Evolutionary conservation across 2,113 vertebrate genomes (phyloP).

Genomic region (Varanus salvator): DNA sequence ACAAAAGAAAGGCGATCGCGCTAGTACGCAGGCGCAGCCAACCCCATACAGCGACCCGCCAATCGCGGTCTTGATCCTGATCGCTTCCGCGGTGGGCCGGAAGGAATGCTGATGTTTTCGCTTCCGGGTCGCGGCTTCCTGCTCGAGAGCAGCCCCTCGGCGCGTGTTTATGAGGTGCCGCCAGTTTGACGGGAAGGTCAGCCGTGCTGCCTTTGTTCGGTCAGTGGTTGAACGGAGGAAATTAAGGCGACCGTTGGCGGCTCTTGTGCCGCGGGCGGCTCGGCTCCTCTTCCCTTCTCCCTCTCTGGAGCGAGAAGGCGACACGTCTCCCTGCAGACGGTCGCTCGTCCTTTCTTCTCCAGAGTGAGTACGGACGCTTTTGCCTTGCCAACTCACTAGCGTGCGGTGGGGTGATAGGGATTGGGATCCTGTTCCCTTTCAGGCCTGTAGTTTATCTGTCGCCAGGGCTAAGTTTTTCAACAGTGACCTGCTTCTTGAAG

Average conservation of each 20-base stretch:
- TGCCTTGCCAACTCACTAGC: not conserved
- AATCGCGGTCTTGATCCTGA: too few relatives aligned
- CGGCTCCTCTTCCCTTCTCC: too few relatives aligned
- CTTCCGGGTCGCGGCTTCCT: not conserved
- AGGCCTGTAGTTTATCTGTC: too few relatives aligned
- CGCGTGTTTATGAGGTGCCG: not conserved
- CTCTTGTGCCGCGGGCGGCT: too few relatives aligned
- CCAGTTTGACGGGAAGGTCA: too few relatives aligned
- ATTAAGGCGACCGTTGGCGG: not conserved
- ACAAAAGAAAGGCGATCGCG: too few relatives aligned
- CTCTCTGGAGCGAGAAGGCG: too few relatives aligned
- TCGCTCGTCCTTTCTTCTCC: not conserved
- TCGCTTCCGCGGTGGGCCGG: not conserved
- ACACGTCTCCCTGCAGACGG: not conserved
- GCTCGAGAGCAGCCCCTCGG: not conserved
- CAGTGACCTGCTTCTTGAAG: not conserved
- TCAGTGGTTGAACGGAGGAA: not conserved
- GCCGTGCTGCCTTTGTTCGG: not conserved
- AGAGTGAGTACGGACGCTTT: not conserved
- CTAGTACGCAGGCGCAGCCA: not conserved
- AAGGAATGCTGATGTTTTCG: not conserved
- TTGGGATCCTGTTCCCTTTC: not conserved
- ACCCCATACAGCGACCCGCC: not conserved
- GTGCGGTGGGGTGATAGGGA: not conserved
- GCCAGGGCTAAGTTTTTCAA: not conserved